Evolutionary conservation across 2,888 invertebrate species (phyloP).

Genomic region (Scaptomyza polygonia): DNA sequence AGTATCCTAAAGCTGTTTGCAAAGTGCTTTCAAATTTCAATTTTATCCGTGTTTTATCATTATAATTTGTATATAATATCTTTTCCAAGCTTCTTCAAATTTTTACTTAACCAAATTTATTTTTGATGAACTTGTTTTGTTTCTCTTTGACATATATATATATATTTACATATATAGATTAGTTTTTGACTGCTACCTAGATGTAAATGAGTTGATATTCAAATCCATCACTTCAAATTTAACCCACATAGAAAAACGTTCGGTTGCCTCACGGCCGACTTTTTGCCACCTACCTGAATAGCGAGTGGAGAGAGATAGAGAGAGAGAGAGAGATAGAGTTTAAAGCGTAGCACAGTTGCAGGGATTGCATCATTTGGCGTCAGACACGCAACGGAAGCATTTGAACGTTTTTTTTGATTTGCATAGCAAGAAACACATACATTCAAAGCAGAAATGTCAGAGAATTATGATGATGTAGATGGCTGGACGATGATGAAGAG

Average conservation of each 20-base stretch:
- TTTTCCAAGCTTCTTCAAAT: too few relatives aligned
- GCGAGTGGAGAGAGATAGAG: too few relatives aligned
- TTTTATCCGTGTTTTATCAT: too few relatives aligned
- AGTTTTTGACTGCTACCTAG: slow-evolving; percentile 16
- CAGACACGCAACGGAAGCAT: slow-evolving; percentile 33
- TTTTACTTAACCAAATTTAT: too few relatives aligned
- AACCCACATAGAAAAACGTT: background rate
- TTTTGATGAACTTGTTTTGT: too few relatives aligned
- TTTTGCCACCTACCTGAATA: slow-evolving; percentile 38
- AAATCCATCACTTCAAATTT: background rate
- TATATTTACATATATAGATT: background rate
- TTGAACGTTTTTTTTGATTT: slow-evolving; percentile 4
- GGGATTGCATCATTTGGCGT: slow-evolving; percentile 64
- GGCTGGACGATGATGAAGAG: background rate
- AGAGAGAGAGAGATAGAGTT: slow-evolving; percentile 11
- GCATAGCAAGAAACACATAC: background rate
- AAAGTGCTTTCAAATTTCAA: too few relatives aligned
- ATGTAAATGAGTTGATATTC: slow-evolving; percentile 6
- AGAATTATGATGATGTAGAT: background rate
- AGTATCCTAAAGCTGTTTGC: too few relatives aligned
- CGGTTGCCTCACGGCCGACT: slow-evolving; percentile 2
- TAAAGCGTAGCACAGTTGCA: slow-evolving; percentile 50
- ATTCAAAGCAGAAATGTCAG: slow-evolving; percentile 32
- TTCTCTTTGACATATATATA: background rate
- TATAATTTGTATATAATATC: too few relatives aligned